These are phyloP conservation scores for Allacma fusca DNA, from an alignment of 2,888 invertebrate genomes.

Conservation along the genomic window DNA sequence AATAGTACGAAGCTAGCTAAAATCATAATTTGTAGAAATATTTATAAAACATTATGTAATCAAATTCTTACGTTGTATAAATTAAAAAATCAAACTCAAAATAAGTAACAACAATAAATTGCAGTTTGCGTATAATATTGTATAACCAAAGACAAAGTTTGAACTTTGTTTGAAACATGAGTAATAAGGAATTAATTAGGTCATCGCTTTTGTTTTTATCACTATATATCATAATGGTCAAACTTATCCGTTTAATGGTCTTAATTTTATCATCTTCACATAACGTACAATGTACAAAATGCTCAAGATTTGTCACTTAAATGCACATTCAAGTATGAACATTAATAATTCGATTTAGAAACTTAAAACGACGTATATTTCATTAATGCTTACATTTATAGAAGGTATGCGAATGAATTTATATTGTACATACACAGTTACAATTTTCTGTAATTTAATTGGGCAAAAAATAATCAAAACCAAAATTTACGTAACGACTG, in stretches of 20 bases:
- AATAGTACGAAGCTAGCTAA: background rate
- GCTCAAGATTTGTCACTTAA: too few relatives aligned
- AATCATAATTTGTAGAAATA: background rate
- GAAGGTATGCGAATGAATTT: too few relatives aligned
- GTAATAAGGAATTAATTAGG: constrained; percentile 5
- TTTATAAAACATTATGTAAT: background rate
- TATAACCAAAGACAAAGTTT: background rate
- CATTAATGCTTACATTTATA: too few relatives aligned
- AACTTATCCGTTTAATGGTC: background rate
- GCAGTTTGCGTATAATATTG: background rate
- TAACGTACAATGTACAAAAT: too few relatives aligned
- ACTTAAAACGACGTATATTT: too few relatives aligned
- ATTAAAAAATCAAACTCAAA: background rate
- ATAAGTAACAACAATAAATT: background rate
- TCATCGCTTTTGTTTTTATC: background rate
- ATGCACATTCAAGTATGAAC: too few relatives aligned
- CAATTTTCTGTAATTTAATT: too few relatives aligned
- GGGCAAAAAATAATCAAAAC: too few relatives aligned
- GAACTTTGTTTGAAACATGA: background rate
- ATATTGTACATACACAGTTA: too few relatives aligned
- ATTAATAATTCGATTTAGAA: too few relatives aligned
- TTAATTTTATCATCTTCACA: background rate
- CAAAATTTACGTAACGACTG: too few relatives aligned
- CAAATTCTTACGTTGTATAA: background rate
- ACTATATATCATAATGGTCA: background rate